Conservation (phyloP, 2,113 vertebrate species). For the Falcunculus frontatus region DNA sequence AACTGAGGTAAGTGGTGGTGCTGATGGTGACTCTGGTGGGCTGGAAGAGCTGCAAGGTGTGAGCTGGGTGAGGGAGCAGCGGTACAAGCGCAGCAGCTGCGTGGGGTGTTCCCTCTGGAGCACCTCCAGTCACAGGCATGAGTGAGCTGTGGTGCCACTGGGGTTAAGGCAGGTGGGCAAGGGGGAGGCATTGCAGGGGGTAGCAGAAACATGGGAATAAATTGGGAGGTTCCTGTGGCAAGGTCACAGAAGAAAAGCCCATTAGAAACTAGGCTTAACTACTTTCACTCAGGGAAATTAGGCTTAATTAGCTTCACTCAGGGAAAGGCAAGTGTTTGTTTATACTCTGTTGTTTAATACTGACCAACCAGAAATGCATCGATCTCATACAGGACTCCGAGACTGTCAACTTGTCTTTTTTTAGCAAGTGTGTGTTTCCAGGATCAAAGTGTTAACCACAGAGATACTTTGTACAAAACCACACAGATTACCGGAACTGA, state of each 20-base stretch:
- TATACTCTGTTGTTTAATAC: neutral
- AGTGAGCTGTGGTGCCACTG: neutral
- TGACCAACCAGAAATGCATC: neutral
- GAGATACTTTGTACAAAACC: neutral
- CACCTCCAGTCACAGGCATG: neutral
- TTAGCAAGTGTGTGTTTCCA: neutral
- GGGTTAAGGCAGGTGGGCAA: neutral
- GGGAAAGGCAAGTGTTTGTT: neutral
- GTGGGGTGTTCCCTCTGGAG: rapidly evolving
- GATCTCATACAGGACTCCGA: neutral
- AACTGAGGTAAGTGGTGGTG: neutral
- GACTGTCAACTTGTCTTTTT: neutral
- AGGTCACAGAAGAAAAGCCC: neutral
- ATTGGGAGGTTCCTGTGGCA: neutral
- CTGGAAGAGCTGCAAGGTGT: neutral
- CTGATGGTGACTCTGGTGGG: neutral
- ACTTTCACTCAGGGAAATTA: no score
- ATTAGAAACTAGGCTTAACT: neutral
- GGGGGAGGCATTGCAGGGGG: neutral
- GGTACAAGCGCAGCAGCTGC: neutral
- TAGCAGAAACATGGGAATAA: neutral
- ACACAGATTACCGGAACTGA: neutral
- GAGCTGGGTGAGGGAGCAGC: neutral
- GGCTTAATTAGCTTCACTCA: neutral
- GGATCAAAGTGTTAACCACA: neutral